phyloP scores from a whole-genome alignment of 2,797 vertebrate species.

The Manis crassicaudata region DNA sequence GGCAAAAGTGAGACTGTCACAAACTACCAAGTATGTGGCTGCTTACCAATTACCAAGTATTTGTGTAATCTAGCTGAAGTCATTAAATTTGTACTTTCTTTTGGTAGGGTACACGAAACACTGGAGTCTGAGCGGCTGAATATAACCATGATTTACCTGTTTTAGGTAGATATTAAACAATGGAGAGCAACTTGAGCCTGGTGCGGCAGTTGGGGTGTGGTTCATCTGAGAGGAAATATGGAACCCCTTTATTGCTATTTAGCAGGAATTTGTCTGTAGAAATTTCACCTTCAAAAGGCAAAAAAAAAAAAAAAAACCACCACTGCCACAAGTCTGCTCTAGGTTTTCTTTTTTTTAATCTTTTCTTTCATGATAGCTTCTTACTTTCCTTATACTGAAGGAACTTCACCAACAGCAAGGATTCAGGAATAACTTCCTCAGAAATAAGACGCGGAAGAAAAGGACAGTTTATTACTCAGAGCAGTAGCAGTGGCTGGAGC shows the following conservation, averaged over 20 bases:
- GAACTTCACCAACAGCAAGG: background rate
- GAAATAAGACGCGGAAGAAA: background rate
- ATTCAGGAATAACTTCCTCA: background rate
- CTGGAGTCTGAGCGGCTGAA: background rate
- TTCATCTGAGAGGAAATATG: background rate
- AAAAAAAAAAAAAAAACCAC: background rate
- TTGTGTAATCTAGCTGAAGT: background rate
- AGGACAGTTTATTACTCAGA: background rate
- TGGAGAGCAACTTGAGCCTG: background rate
- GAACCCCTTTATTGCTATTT: background rate
- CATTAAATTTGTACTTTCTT: background rate
- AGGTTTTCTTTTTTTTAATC: background rate
- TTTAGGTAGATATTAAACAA: background rate
- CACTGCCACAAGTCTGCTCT: background rate
- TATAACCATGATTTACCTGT: background rate
- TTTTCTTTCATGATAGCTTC: background rate
- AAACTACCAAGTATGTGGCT: background rate
- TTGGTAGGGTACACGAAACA: background rate
- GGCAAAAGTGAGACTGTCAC: background rate
- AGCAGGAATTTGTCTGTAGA: background rate
- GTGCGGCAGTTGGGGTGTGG: accelerated
- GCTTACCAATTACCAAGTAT: background rate
- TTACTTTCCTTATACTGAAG: background rate
- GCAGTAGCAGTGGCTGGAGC: background rate
- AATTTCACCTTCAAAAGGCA: background rate